These are phyloP conservation scores for Hybognathus amarus DNA, from an alignment of 2,797 vertebrate genomes.

Conservation along the genomic window DNA sequence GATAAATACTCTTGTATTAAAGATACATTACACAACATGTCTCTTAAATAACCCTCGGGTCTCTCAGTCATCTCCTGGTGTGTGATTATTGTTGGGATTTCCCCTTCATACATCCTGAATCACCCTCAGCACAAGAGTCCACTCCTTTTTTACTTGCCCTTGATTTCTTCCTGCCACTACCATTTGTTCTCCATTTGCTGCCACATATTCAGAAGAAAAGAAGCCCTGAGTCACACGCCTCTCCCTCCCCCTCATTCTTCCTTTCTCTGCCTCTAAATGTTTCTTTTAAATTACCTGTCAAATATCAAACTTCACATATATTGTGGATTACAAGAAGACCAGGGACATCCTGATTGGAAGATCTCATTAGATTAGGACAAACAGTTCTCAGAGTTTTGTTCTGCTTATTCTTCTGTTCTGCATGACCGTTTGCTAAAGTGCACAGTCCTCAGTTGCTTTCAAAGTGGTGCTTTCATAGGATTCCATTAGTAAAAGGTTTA, in stretches of 20 bases:
- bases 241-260: slow-evolving; percentile 30
- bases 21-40: not conserved
- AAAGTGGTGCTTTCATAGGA: not conserved
- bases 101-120: slow-evolving; percentile 59
- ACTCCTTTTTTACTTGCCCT: slow-evolving; percentile 45
- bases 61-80: slow-evolving; percentile 28
- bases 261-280: slow-evolving; percentile 51
- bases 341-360: not conserved
- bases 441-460: not conserved
- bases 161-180: slow-evolving; percentile 38
- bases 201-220: slow-evolving; percentile 27
- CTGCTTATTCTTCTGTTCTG: not conserved
- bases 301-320: slow-evolving; percentile 9
- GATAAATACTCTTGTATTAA: too few species aligned
- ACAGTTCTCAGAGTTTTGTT: slow-evolving; percentile 1
- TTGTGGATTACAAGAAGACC: not conserved
- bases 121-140: slow-evolving; percentile 45
- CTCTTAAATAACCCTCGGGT: not conserved
- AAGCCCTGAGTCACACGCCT: not conserved
- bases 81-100: slow-evolving; percentile 65
- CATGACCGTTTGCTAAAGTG: not conserved
- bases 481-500: not conserved
- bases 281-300: slow-evolving; percentile 37
- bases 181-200: slow-evolving; percentile 55
- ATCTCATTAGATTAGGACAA: slow-evolving; percentile 6